Evolutionary conservation across 2,797 vertebrate genomes (phyloP), one percentile per base, ranked within the genome.

Genomic region (Urosaurus nigricauda): DNA sequence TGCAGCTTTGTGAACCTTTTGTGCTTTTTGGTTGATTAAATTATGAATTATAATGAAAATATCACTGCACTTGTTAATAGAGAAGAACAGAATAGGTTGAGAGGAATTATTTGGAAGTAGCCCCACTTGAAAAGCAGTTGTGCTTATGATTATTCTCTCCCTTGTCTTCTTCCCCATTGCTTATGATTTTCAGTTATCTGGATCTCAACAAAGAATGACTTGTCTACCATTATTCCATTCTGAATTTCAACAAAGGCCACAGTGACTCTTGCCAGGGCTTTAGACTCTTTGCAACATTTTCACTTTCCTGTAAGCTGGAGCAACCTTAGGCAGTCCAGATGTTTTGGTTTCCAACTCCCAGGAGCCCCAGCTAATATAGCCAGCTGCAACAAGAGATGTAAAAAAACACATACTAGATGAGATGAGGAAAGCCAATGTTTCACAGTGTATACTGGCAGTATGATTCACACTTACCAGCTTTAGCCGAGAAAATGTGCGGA

Each of bases 1-100:
- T 32, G 29, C 65, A 92, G 92, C 90, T n/a, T 21, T 35, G 1
- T 77, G 9, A 75, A 75, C 75, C 91, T 82, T 63, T 90, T 70
- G 2, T 21, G 81, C 32, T 89, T 74, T 89, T 51, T 16, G 1
- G 82, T 81, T 89, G 63, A 4, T 13, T 85, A 75, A 32, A 68
- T 40, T 17, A 14, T 73, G 70, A 68, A 13, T 68, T 29, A 68
- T 68, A 32, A 29, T 68, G 65, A 32, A 29, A 68, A 32, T 13
- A 68, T 68, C 32, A 68, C 11, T 68, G 9, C 29, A 68, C 9
- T 29, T 68, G 65, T 68, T 68, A 68, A 68, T 12, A 68, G 65
- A 68, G 29, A 32, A 68, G 12, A 68, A 32, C 65, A 68, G 29
- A 68, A 68, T 32, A 68, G 11, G 29, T 32, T 68, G 29, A 68